Base-by-base conservation (phyloP, 1,140 invertebrate species). In the Frieseomelitta varia region DNA sequence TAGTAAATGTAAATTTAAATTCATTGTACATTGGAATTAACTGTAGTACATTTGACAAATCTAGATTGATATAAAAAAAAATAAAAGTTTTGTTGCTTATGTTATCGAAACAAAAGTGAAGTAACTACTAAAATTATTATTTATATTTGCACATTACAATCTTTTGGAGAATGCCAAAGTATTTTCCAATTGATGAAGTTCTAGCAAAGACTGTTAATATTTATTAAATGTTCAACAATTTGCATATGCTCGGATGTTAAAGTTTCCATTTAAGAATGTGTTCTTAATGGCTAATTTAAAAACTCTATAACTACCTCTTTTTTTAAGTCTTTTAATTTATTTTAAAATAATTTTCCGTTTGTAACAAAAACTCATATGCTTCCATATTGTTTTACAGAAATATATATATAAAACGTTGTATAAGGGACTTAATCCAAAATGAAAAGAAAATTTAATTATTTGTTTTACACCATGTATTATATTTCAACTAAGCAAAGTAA, bases 371-470 rank as follows among this genome's bases (percentile, higher is more conserved):
- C 71, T 58, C 2, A 24, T 39, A 39, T 71, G 39, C 81, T 84
- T 84, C 75, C 75, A 65, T n/a, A 27, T 77, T 65, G 63, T 55
- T n/a, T 68, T 69, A 47, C n/a, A 65, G 34, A 47, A 51, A 12
- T 27, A 58, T 76, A 77, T 61, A n/a, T 27, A 34, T 77, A 51
- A 51, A n/a, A 51, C 1, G 19, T 53, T 69, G 19, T 34, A 11
- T 76, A 67, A 27, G 8, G 15, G 4, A 47, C 19, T 69, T 58
- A 69, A 58, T 19, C 2, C 15, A 27, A 58, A 61, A 51, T 24
- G 55, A 19, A 12, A 67, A 65, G 27, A 81, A 27, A 53, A 24
- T 73, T 39, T 34, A 68, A 55, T 63, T 19, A 76, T 55, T 27
- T 53, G 17, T 51, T 65, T 71, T 81, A 17, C 8, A 14, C 17